A percentile compares a stretch with the other conserved stretches of the same genome.
phyloP scores from a whole-genome alignment of 2,797 vertebrate species.

The Pygocentrus nattereri region DNA sequence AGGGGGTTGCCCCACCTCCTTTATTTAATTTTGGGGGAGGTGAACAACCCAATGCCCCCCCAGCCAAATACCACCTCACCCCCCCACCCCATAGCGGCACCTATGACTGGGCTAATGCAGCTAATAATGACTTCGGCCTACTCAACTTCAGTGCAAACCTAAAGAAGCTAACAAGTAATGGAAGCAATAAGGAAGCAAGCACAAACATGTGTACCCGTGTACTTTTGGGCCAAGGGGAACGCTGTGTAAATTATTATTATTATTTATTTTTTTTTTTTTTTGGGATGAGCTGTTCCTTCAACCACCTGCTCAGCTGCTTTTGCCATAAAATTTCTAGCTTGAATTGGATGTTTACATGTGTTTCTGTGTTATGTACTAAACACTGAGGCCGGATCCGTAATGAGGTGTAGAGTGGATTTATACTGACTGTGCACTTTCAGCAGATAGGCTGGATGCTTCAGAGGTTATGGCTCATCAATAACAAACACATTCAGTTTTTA shows the following conservation, averaged over 20 bases:
- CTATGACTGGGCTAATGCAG: too few relatives aligned
- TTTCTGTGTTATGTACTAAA: not conserved
- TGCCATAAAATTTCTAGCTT: not conserved
- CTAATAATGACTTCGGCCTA: too few relatives aligned
- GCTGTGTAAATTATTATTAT: not conserved
- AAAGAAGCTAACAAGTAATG: not conserved
- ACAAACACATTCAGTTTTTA: not conserved
- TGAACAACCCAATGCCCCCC: too few relatives aligned
- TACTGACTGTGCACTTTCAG: not conserved
- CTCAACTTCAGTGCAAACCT: not conserved
- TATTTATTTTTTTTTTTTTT: not conserved
- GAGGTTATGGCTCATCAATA: not conserved
- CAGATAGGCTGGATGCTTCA: not conserved
- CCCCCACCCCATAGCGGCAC: too few relatives aligned
- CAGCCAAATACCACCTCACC: too few relatives aligned
- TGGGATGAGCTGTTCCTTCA: not conserved
- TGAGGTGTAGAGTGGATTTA: slow-evolving; percentile 17
- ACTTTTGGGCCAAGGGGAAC: not conserved
- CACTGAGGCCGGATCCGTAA: not conserved
- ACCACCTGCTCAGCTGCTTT: slow-evolving; percentile 12
- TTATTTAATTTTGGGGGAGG: too few relatives aligned
- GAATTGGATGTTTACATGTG: not conserved
- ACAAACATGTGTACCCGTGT: not conserved
- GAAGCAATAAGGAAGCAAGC: not conserved
- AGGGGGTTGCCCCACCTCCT: too few relatives aligned